Conservation (phyloP, 2,113 vertebrate species). For the Sakesphorus luctuosus region DNA sequence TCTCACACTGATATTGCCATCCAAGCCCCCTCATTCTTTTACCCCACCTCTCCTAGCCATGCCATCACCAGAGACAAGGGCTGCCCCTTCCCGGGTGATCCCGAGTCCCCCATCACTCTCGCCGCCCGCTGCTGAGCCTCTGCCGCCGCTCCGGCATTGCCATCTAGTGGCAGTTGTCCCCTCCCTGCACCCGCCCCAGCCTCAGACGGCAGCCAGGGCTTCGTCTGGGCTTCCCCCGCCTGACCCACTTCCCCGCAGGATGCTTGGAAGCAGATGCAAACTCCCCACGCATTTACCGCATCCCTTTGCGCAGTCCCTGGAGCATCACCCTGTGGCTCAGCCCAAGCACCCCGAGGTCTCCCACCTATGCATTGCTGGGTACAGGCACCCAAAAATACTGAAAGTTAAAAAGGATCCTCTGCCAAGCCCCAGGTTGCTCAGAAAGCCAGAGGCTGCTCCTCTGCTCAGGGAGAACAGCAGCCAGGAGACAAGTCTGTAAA, state of each 20-base stretch:
- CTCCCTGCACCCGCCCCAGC: neutral
- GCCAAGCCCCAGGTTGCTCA: rapidly evolving
- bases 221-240: neutral
- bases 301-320: rapidly evolving
- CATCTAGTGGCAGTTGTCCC: slow-evolving; percentile 2
- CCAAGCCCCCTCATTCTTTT: neutral
- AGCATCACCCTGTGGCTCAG: neutral
- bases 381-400: neutral
- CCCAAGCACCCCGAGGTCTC: neutral
- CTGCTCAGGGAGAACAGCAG: neutral
- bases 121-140: neutral
- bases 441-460: neutral
- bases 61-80: rapidly evolving
- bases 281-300: neutral
- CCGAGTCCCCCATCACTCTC: neutral
- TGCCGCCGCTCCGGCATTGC: slow-evolving; percentile 24
- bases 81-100: neutral
- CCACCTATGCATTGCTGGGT: rapidly evolving
- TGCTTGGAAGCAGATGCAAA: neutral
- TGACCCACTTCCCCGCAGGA: neutral
- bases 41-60: rapidly evolving
- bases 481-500: neutral
- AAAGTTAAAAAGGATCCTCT: neutral
- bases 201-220: neutral
- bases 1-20: rapidly evolving